These are phyloP conservation scores for Lordiphosa fenestrarum DNA, from an alignment of 2,888 invertebrate genomes.

Conservation along the genomic window DNA sequence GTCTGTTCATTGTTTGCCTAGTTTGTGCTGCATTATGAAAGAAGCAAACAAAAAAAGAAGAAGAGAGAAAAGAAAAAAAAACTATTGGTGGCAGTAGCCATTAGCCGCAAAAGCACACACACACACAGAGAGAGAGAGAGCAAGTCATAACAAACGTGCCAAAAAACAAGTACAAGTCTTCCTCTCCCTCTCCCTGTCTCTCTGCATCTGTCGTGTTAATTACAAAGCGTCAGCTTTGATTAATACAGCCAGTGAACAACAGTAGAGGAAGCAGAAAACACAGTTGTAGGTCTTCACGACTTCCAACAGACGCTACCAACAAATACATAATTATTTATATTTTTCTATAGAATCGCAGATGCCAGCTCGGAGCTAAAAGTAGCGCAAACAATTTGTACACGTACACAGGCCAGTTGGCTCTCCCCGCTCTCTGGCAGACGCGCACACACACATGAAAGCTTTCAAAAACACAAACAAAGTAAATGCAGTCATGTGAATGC, in stretches of 20 bases:
- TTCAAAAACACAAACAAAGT: slow-evolving; percentile 19
- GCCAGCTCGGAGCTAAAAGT: slow-evolving; percentile 3
- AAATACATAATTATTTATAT: too few species aligned
- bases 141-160: slow-evolving; percentile 5
- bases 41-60: not conserved
- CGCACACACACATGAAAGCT: too few species aligned
- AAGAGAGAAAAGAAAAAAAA: not conserved
- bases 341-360: too few species aligned
- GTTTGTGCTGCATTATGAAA: not conserved
- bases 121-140: not conserved
- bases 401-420: slow-evolving; percentile 7
- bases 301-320: too few species aligned
- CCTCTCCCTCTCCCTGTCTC: not conserved
- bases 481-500: slow-evolving; percentile 66
- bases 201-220: slow-evolving; percentile 37
- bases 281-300: too few species aligned
- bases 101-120: not conserved
- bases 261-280: slow-evolving; percentile 18
- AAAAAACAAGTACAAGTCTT: slow-evolving; percentile 3
- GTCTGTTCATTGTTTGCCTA: slow-evolving; percentile 7
- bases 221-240: slow-evolving; percentile 60
- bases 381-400: slow-evolving; percentile 39
- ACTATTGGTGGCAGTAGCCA: too few species aligned
- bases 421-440: slow-evolving; percentile 11
- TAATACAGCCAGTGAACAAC: slow-evolving; percentile 29